Conservation (phyloP, 2,888 invertebrate genomes). For the Camponotus fellah region DNA sequence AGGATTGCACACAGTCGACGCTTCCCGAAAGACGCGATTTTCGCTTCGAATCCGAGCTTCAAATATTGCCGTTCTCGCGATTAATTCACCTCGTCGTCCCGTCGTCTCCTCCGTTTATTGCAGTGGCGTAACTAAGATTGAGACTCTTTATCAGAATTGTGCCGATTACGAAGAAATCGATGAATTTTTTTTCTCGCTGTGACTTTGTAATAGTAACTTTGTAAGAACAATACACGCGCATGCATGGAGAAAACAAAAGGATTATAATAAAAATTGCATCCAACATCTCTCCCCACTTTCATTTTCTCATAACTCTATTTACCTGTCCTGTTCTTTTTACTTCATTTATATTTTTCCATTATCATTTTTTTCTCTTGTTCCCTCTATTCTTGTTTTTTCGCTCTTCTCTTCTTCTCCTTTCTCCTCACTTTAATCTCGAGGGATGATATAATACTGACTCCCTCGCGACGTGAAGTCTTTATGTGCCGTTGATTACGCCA, state of each 20-base stretch:
- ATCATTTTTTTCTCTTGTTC: neutral
- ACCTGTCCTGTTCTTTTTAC: neutral
- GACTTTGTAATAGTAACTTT: neutral
- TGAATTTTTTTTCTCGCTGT: neutral
- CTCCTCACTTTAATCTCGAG: neutral
- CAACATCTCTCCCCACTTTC: neutral
- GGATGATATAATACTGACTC: neutral
- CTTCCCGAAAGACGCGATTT: conserved; percentile 48
- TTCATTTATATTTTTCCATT: neutral
- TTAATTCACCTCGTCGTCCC: conserved; percentile 50
- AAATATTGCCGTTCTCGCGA: conserved; percentile 54
- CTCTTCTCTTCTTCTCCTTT: no score
- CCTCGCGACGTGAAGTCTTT: neutral
- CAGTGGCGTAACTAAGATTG: conserved; percentile 43
- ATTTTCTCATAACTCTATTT: neutral
- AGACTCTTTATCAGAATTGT: neutral
- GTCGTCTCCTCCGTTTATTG: conserved; percentile 23
- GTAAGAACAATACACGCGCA: neutral
- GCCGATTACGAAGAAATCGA: conserved; percentile 11
- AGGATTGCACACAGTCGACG: conserved; percentile 42
- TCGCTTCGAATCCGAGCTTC: conserved; percentile 47
- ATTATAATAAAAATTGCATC: neutral
- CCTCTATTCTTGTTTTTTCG: neutral
- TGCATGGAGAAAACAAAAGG: neutral
- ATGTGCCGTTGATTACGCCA: conserved; percentile 37